Conservation (phyloP, 2,888 invertebrate genomes). For the Sclerodermus sp. region DNA sequence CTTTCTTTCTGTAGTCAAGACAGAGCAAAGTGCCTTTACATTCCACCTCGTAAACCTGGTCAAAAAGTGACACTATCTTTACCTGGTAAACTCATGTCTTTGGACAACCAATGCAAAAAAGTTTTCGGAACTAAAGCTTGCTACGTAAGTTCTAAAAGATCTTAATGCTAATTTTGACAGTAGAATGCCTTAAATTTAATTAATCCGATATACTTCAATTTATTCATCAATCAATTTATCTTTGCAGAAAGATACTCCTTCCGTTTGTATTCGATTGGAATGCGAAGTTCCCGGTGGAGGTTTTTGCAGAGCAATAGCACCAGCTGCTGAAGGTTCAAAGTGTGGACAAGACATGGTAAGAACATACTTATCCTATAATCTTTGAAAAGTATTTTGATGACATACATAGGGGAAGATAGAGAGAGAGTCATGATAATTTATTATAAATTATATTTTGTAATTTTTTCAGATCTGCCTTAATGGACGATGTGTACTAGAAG, state of each 20-base stretch:
- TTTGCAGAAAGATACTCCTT: constrained; percentile 57
- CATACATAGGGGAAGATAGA: too few relatives aligned
- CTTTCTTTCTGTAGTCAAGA: constrained; percentile 19
- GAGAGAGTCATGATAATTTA: background rate
- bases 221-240: background rate
- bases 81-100: constrained; percentile 79
- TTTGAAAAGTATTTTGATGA: background rate
- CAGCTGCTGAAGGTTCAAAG: constrained; percentile 89
- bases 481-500: constrained; percentile 80
- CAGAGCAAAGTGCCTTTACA: constrained; percentile 79
- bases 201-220: too few relatives aligned
- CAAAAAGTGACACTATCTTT: constrained; percentile 79
- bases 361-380: constrained; percentile 3
- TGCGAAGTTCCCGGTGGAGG: constrained; percentile 80
- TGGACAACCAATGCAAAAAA: constrained; percentile 87
- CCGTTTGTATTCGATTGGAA: constrained; percentile 86
- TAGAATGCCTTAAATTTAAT: too few relatives aligned
- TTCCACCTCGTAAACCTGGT: constrained; percentile 84
- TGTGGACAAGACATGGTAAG: constrained; percentile 86
- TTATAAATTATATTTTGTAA: constrained; percentile 11
- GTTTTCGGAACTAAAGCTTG: constrained; percentile 83
- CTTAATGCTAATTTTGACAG: background rate
- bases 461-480: constrained; percentile 82
- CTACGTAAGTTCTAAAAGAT: constrained; percentile 60
- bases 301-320: constrained; percentile 85